Evolutionary conservation across 1,140 invertebrate genomes (phyloP).

Genomic region (Polypedilum vanderplanki): DNA sequence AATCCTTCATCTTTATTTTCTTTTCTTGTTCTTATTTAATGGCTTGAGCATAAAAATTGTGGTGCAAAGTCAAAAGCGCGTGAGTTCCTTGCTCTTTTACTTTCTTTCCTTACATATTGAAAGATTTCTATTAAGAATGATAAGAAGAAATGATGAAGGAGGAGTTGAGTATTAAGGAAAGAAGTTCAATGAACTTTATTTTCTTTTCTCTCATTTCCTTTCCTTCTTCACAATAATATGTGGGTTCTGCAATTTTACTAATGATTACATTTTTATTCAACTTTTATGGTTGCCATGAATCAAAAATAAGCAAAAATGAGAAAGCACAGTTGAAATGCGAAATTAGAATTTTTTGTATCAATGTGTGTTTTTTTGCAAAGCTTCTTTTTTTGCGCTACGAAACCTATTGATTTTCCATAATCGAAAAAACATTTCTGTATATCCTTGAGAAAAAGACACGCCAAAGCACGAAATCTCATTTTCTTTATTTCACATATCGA

Average conservation of each 20-base stretch:
- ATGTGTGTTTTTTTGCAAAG: no score
- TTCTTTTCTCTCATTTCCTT: neutral
- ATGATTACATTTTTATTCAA: conserved; percentile 2
- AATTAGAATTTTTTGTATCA: neutral
- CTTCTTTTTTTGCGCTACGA: no score
- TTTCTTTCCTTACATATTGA: neutral
- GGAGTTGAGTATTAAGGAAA: no score
- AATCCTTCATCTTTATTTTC: conserved; percentile 21
- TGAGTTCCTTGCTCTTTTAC: neutral
- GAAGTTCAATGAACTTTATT: conserved; percentile 23
- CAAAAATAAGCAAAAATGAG: neutral
- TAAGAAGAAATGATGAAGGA: neutral
- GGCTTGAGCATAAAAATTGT: neutral
- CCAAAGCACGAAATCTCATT: no score
- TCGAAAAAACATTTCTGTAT: neutral
- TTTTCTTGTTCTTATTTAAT: neutral
- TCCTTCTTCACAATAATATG: neutral
- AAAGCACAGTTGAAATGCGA: neutral
- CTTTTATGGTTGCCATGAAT: neutral
- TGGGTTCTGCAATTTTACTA: neutral
- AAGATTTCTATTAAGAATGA: no score
- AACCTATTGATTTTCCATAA: conserved; percentile 6
- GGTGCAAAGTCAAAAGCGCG: neutral
- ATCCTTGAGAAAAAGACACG: no score
- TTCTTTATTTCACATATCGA: no score